Evolutionary conservation across 1,140 invertebrate species (phyloP), one percentile per base, ranked within the genome.

Genomic region (Bathynomus jamesi): DNA sequence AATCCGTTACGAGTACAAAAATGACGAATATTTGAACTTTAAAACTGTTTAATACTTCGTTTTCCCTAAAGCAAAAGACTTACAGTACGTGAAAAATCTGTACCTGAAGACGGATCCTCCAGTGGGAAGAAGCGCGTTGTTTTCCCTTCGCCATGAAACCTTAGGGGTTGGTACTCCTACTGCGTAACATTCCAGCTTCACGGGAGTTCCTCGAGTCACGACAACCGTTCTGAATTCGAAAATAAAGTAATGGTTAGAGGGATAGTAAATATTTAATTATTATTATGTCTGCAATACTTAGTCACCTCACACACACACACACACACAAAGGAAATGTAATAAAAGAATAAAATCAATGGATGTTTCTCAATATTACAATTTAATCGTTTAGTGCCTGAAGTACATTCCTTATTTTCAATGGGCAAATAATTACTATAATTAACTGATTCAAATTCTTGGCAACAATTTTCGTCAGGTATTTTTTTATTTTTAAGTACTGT

Each of bases 61-160:
- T n/a, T n/a, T n/a, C n/a, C n/a, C n/a, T n/a, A n/a, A n/a, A n/a
- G n/a, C n/a, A n/a, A n/a, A n/a, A n/a, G n/a, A n/a, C n/a, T n/a
- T n/a, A n/a, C n/a, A n/a, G n/a, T n/a, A 27, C 8, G 61, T 21
- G 5, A 8, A 27, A 7, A 62, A 27, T 11, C 11, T 31, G 70
- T 79, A 85, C 85, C 83, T 81, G 79, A 88, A 90, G 76, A 91
- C 89, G 0, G 90, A 91, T 61, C 89, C 89, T 76, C 93, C 92
- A 27, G 92, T 95, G 3, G 93, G 92, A 76, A 96, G 82, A 74
- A 95, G 89, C 61, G 92, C 93, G 83, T 95, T 95, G 80, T 95
- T 95, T 83, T 95, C 92, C 77, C 93, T 85, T 75, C 93, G 86
- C 94, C 94, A 96, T 10, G 91, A 93, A 73, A 96, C 90, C 80